Conservation (phyloP, 30 jellyfish, hydroid and myxozoan species). For the Calvadosia cruxmelitensis region DNA sequence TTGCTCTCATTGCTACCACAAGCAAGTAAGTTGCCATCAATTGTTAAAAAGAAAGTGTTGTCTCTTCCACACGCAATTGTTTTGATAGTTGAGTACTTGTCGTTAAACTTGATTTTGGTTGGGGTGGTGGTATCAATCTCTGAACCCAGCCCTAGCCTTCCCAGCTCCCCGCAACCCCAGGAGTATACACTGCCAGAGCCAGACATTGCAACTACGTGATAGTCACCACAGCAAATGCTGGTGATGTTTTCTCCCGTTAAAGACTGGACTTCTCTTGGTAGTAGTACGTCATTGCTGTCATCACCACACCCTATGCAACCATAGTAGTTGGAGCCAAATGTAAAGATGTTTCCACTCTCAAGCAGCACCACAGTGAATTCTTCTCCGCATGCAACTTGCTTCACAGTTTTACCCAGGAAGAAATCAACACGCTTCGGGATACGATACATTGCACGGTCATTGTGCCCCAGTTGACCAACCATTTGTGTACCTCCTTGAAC, state of each 20-base stretch:
- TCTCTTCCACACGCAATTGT: constrained; percentile 66
- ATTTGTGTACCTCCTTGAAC: constrained; percentile 87
- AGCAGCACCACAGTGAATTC: constrained; percentile 67
- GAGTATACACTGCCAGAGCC: constrained; percentile 58
- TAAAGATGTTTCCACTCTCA: constrained; percentile 43
- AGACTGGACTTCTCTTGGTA: constrained; percentile 52
- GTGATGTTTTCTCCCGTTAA: constrained; percentile 15
- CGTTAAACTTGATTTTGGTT: constrained; percentile 1
- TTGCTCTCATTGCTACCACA: constrained; percentile 80
- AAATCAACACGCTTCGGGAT: constrained; percentile 63
- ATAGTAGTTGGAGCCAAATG: constrained; percentile 61
- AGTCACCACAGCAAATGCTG: constrained; percentile 74
- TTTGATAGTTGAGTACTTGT: constrained; percentile 26
- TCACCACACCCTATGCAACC: constrained; percentile 77
- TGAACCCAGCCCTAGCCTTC: constrained; percentile 74
- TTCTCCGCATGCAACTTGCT: constrained; percentile 76
- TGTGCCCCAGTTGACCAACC: constrained; percentile 76
- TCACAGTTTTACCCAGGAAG: constrained; percentile 71
- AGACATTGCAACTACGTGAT: constrained; percentile 79
- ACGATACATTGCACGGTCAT: constrained; percentile 66
- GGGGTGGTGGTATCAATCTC: constrained; percentile 62
- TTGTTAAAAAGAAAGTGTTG: constrained; percentile 64
- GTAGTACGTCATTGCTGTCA: constrained; percentile 44
- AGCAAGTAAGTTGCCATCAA: constrained; percentile 42
- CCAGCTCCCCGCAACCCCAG: constrained; percentile 88